Base-by-base conservation (phyloP, 1,140 invertebrate species). In the Bradysia coprophila region DNA sequence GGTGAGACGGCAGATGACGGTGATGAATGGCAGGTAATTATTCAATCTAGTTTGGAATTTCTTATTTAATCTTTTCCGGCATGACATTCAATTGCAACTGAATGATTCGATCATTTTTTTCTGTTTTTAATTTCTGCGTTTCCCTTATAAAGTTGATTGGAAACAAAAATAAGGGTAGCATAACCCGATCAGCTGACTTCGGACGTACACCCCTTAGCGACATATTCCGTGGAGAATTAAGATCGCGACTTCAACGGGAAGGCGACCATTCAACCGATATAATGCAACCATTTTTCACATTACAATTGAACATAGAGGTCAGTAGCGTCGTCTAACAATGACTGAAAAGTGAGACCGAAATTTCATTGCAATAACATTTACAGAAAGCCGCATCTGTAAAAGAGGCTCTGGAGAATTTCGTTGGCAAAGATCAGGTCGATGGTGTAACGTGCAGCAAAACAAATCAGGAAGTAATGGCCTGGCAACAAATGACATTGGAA, bases 251-350 rank as follows among this genome's bases (percentile, higher is more conserved):
- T 39, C 77, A 80, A 43, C 72, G 86, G 45, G 69, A 76, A 28
- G 76, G 81, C 19, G 77, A 80, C 45, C 69, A 76, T 56, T 67
- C 77, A 37, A 84, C 82, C 2, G 77, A 84, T 54, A 79, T 79
- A 49, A 77, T 93, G 43, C 83, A 94, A 60, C 90, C 91, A 3
- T 96, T 95, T 63, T 92, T 92, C 56, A 91, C 89, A 3, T 64
- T 95, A 11, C 88, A 89, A 56, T 68, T 96, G 24, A 91, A 95
- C 52, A 92, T 95, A 51, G 88, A 94, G 71, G 89, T 91, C 10
- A 20, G 18, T 39, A 38, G 8, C 20, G 11, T n/a, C 8, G 0
- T 40, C 22, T 13, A 28, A 13, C 20, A 34, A 10, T 42, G 16
- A 24, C 37, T 10, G 21, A 20, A 22, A 42, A 21, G 33, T 32